Evolutionary conservation across 2,113 vertebrate genomes (phyloP).

Genomic region (Paracanthobrama guichenoti): DNA sequence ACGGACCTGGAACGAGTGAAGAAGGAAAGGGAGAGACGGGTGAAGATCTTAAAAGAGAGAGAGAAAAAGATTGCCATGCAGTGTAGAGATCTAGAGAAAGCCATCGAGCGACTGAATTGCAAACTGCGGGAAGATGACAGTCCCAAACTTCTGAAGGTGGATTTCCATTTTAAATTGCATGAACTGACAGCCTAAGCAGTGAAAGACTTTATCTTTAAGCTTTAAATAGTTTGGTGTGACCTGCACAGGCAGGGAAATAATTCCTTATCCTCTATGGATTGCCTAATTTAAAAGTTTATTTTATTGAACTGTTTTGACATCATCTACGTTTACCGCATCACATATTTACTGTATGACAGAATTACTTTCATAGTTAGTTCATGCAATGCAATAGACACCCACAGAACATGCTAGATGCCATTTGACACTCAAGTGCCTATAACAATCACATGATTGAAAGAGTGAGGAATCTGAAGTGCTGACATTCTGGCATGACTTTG

Average conservation of each 20-base stretch:
- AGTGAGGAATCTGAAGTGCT: conserved; percentile 15
- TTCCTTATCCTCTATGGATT: conserved; percentile 3
- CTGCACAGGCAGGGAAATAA: not conserved
- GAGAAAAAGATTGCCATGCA: conserved; percentile 73
- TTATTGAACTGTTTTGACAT: not conserved
- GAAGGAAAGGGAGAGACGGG: conserved; percentile 67
- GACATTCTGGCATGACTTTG: not conserved
- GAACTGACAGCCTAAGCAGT: conserved; percentile 15
- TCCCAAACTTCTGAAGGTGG: conserved; percentile 73
- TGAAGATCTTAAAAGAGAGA: conserved; percentile 72
- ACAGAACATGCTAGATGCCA: conserved; percentile 51
- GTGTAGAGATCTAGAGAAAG: conserved; percentile 70
- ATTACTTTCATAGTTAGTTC: not conserved
- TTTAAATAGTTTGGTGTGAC: not conserved
- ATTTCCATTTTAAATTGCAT: conserved; percentile 40
- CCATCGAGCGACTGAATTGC: conserved; percentile 68
- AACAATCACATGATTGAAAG: conserved; percentile 30
- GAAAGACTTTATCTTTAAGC: conserved; percentile 8
- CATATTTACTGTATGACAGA: not conserved
- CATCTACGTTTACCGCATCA: not conserved
- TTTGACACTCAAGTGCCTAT: conserved; percentile 26
- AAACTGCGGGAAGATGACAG: conserved; percentile 75
- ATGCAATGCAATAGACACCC: conserved; percentile 3
- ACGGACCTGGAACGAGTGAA: conserved; percentile 68
- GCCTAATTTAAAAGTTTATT: not conserved